These are phyloP conservation scores for Philereme transversata DNA, from an alignment of 2,888 invertebrate genomes.

Conservation along the genomic window DNA sequence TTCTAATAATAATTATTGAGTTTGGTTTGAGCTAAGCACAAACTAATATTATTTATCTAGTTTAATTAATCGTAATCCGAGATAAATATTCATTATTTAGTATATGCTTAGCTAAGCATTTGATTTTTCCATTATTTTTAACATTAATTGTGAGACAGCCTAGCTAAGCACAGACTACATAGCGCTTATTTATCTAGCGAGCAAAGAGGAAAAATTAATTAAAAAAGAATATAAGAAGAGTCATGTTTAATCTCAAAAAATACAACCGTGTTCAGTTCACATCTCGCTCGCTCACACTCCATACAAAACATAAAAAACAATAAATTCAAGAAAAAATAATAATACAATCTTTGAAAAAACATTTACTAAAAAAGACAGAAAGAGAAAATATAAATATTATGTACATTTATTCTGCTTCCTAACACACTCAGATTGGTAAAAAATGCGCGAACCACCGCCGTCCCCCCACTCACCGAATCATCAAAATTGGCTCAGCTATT, in stretches of 20 bases:
- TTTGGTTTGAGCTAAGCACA: no score
- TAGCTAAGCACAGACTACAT: no score
- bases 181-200: no score
- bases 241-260: constrained; percentile 1
- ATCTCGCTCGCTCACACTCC: constrained; percentile 33
- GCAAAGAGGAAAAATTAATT: background rate
- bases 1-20: no score
- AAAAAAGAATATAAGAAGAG: background rate
- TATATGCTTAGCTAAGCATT: no score
- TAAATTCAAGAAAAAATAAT: constrained; percentile 38
- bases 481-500: constrained; percentile 30
- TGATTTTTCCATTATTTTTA: no score
- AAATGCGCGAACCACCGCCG: constrained; percentile 34
- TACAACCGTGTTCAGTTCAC: constrained; percentile 51
- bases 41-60: no score
- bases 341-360: constrained; percentile 37
- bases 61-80: no score
- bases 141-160: no score
- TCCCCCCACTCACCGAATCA: constrained; percentile 26
- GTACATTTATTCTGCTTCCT: constrained; percentile 52
- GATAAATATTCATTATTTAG: no score
- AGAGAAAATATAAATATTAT: constrained; percentile 62
- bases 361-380: constrained; percentile 45
- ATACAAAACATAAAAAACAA: constrained; percentile 25
- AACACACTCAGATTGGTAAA: constrained; percentile 45